Percentiles rank a stretch among this genome's conserved stretches.
These are phyloP conservation scores for Apodemia mormo DNA, from an alignment of 2,888 invertebrate genomes.

Conservation along the genomic window DNA sequence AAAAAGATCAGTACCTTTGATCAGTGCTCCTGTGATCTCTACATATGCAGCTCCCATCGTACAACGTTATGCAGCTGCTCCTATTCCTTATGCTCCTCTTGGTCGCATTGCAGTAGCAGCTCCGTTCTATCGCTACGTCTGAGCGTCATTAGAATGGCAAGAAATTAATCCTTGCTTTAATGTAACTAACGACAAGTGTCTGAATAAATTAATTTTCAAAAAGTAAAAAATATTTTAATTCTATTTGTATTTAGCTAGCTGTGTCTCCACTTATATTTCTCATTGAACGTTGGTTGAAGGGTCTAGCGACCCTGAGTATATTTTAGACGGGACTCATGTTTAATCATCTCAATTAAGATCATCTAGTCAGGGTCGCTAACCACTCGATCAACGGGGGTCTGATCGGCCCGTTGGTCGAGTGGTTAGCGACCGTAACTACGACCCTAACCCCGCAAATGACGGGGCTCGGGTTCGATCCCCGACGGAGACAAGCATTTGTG, in stretches of 20 bases:
- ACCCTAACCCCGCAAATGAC: no score
- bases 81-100: conserved; percentile 51
- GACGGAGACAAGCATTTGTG: no score
- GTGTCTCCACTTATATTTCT: background rate
- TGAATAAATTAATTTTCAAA: conserved; percentile 11
- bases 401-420: no score
- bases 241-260: background rate
- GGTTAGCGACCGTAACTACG: no score
- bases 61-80: conserved; percentile 48
- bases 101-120: conserved; percentile 44
- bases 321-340: no score
- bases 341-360: no score
- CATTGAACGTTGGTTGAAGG: no score
- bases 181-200: conserved; percentile 51
- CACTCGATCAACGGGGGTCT: no score
- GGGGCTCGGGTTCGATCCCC: no score
- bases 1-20: conserved; percentile 58
- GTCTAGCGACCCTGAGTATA: no score
- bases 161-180: conserved; percentile 56
- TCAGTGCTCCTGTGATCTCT: conserved; percentile 45
- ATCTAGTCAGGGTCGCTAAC: no score
- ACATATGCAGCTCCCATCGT: conserved; percentile 47
- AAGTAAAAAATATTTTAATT: no score
- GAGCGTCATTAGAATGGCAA: conserved; percentile 53
- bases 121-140: conserved; percentile 63